These are phyloP conservation scores for Drusus annulatus DNA, from an alignment of 1,140 invertebrate genomes.

Conservation along the genomic window DNA sequence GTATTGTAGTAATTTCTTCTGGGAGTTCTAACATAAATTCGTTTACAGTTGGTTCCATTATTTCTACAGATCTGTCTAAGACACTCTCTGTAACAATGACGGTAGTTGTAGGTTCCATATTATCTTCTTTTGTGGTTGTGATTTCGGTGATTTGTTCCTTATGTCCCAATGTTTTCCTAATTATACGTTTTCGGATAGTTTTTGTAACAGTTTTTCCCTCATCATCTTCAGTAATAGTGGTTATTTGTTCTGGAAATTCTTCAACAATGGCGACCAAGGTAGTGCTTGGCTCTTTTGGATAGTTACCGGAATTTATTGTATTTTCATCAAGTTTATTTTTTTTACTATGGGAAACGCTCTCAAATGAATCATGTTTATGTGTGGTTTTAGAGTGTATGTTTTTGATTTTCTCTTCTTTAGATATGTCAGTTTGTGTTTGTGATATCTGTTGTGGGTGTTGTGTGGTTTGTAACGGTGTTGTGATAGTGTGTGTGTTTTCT, in stretches of 20 bases:
- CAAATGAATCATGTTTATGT: no score
- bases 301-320: no score
- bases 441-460: no score
- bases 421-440: no score
- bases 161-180: background rate
- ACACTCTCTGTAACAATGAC: background rate
- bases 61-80: no score
- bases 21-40: background rate
- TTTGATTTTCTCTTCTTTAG: no score
- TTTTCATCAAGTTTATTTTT: no score
- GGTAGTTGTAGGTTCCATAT: conserved; percentile 1
- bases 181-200: conserved; percentile 1
- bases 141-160: conserved; percentile 14
- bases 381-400: no score
- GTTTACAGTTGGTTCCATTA: background rate
- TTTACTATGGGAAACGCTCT: no score
- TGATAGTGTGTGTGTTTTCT: conserved; percentile 1
- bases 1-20: background rate
- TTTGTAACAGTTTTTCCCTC: background rate
- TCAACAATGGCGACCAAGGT: conserved; percentile 45
- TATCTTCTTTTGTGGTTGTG: background rate
- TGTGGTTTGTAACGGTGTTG: background rate
- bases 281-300: no score
- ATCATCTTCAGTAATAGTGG: background rate
- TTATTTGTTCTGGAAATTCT: conserved; percentile 1